Evolutionary conservation across 2,113 vertebrate genomes (phyloP).

Genomic region (Melanerpes aurifrons): DNA sequence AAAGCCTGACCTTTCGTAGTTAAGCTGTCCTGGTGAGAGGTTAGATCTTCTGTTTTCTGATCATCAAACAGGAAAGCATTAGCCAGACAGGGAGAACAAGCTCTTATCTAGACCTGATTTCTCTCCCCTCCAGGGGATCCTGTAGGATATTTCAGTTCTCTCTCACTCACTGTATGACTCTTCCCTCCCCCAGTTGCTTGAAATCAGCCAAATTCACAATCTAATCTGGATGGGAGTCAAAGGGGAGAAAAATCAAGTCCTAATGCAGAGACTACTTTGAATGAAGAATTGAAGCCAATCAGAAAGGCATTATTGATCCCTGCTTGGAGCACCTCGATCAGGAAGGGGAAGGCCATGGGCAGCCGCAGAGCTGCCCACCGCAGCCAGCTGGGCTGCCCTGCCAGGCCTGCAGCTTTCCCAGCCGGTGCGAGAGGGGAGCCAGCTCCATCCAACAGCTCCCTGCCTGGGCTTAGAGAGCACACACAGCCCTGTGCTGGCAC

Average conservation of each 20-base stretch:
- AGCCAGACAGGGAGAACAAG: conserved; percentile 54
- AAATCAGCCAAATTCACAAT: conserved; percentile 70
- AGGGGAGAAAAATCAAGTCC: conserved; percentile 61
- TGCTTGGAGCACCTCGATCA: not conserved
- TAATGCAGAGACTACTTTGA: conserved; percentile 46
- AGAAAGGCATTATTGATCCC: conserved; percentile 49
- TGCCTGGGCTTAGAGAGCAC: not conserved
- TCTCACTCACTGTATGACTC: not conserved
- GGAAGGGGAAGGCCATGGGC: not conserved
- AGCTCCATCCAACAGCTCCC: not conserved
- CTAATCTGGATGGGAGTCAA: conserved; percentile 62
- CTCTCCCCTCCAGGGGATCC: conserved; percentile 63
- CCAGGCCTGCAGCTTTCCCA: conserved; percentile 34
- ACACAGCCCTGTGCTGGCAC: not conserved
- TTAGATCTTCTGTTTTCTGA: conserved; percentile 43
- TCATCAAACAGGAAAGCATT: conserved; percentile 59
- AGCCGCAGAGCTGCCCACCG: conserved; percentile 27
- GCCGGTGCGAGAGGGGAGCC: not conserved
- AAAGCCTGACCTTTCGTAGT: conserved; percentile 37
- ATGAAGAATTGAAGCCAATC: conserved; percentile 54
- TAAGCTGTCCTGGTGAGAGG: conserved; percentile 29
- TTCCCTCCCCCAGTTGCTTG: conserved; percentile 47
- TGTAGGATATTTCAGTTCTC: conserved; percentile 65
- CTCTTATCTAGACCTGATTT: conserved; percentile 68
- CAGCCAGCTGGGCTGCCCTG: conserved; percentile 11